phyloP scores from a whole-genome alignment of 2,888 invertebrate genomes.

The Nysson spinosus region DNA sequence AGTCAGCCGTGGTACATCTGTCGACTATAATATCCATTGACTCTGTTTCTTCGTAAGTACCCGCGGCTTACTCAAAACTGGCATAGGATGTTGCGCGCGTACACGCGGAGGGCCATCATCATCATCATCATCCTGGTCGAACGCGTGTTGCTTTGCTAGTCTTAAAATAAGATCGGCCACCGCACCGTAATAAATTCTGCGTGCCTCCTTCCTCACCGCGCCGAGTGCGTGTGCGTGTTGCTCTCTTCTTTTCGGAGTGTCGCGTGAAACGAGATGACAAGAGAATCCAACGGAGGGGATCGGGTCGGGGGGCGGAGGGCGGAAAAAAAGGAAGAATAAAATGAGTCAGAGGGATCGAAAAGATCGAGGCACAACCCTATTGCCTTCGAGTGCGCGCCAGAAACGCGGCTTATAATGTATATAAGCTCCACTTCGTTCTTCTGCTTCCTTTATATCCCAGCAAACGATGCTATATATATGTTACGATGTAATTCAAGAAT shows the following conservation, averaged over 20 bases:
- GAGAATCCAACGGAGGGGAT: not conserved
- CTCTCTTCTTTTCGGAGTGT: conserved; percentile 45
- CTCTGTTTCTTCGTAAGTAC: conserved; percentile 57
- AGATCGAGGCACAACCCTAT: conserved; percentile 44
- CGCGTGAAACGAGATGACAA: conserved; percentile 11
- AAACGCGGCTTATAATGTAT: conserved; percentile 34
- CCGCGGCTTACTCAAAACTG: not conserved
- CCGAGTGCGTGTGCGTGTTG: conserved; percentile 34
- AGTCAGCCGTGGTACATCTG: conserved; percentile 60
- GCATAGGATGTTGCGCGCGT: conserved; percentile 12
- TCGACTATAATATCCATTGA: conserved; percentile 63
- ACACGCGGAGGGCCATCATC: no score
- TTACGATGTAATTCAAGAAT: conserved; percentile 65
- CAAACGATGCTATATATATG: no score
- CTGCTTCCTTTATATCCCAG: no score
- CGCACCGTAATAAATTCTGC: conserved; percentile 64
- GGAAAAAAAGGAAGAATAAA: conserved; percentile 38
- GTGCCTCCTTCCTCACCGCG: conserved; percentile 42
- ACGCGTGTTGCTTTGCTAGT: conserved; percentile 43
- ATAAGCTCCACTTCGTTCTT: no score
- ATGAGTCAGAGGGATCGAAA: conserved; percentile 50
- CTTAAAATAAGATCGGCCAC: conserved; percentile 68
- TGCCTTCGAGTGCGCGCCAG: conserved; percentile 40
- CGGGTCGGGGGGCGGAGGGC: conserved; percentile 2
- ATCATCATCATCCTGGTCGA: conserved; percentile 27